Percentiles rank a stretch among this genome's conserved stretches.
Conservation (phyloP, 2,797 vertebrate species). For the Ciconia nigra region DNA sequence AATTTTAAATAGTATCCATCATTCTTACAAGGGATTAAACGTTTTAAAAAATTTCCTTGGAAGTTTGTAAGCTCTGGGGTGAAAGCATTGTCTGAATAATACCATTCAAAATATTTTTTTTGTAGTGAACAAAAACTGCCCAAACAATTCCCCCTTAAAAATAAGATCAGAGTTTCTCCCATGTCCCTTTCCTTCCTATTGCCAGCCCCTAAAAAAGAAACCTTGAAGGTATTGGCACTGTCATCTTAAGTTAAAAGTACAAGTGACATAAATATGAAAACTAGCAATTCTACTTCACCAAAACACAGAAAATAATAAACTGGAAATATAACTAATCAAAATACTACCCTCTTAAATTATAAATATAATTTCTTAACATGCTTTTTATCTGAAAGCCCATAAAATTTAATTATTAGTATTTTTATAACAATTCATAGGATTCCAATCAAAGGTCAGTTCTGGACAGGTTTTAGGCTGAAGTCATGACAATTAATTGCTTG, state of each 20-base stretch:
- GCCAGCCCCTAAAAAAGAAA: background rate
- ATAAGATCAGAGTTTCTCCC: background rate
- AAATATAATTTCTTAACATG: background rate
- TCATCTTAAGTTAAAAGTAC: background rate
- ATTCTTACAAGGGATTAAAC: background rate
- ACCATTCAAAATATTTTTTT: background rate
- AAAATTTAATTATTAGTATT: background rate
- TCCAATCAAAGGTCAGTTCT: background rate
- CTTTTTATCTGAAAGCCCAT: background rate
- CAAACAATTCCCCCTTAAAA: background rate
- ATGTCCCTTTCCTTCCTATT: background rate
- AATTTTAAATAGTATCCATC: background rate
- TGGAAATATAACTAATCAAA: background rate
- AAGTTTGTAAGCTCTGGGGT: background rate
- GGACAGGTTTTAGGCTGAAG: background rate
- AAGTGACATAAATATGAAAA: background rate
- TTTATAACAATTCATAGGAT: background rate
- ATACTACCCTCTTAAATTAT: background rate
- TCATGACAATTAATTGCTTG: background rate
- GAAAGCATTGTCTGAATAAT: background rate
- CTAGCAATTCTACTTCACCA: background rate
- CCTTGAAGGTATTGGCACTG: background rate
- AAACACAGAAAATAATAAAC: background rate
- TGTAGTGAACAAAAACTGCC: background rate
- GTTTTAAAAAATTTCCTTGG: background rate